Conservation (phyloP, 2,888 invertebrate genomes). For the Macrophya annulata region DNA sequence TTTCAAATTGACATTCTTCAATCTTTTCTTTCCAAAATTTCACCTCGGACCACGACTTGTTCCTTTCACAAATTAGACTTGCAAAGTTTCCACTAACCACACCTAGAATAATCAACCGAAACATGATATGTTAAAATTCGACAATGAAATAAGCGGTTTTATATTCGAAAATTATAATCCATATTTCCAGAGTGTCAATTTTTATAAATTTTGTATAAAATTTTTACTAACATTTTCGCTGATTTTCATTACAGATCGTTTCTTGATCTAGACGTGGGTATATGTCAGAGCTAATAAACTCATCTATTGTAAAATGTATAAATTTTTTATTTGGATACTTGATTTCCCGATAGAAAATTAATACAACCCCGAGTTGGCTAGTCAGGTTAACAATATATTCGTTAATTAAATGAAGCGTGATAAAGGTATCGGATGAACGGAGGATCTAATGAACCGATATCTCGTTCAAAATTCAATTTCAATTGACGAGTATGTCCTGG, state of each 20-base stretch:
- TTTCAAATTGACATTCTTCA: no score
- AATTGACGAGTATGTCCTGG: not conserved
- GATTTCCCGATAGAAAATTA: not conserved
- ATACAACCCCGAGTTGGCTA: not conserved
- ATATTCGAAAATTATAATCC: not conserved
- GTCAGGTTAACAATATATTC: not conserved
- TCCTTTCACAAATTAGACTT: no score
- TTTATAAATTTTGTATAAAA: not conserved
- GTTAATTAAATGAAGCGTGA: conserved; percentile 1
- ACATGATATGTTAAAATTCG: no score
- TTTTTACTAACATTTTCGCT: not conserved
- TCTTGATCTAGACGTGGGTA: not conserved
- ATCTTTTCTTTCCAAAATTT: no score
- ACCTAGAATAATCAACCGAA: no score
- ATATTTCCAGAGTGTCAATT: not conserved
- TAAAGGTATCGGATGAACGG: conserved; percentile 10
- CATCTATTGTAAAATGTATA: not conserved
- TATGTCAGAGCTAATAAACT: not conserved
- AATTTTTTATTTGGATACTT: not conserved
- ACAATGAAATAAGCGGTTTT: no score
- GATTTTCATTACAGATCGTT: not conserved
- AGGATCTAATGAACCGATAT: conserved; percentile 7
- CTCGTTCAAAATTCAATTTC: conserved; percentile 7
- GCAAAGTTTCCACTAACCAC: no score
- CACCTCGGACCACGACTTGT: no score